Percentiles rank a stretch among this genome's conserved stretches.
Conservation (phyloP, 2,797 vertebrate genomes). For the Astyanax mexicanus region DNA sequence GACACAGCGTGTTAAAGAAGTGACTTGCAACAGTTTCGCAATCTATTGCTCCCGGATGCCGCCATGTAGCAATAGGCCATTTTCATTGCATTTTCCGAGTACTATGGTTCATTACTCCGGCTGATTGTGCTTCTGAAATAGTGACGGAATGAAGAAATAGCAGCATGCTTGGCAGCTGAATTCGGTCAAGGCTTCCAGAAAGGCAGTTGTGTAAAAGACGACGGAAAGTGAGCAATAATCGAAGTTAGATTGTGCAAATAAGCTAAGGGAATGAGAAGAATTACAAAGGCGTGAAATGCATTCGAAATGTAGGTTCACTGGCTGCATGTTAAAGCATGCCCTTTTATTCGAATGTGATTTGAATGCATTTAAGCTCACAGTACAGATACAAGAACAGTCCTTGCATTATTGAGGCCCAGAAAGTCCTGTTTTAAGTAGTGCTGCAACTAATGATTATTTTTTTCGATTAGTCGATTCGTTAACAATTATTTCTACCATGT, state of each 20-base stretch:
- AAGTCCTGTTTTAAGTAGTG: background rate
- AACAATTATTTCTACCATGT: too few species aligned
- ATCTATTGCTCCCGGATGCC: constrained; percentile 53
- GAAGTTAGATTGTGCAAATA: constrained; percentile 42
- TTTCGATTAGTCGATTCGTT: too few species aligned
- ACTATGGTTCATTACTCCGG: constrained; percentile 70
- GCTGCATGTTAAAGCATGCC: constrained; percentile 21
- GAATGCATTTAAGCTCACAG: background rate
- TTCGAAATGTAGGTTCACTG: constrained; percentile 10
- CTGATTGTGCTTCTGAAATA: constrained; percentile 68
- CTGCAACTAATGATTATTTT: too few species aligned
- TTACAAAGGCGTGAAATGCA: constrained; percentile 29
- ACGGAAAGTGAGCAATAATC: constrained; percentile 44
- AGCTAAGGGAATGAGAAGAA: constrained; percentile 30
- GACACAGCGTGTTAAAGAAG: constrained; percentile 1
- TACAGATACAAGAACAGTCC: too few species aligned
- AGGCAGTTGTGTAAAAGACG: constrained; percentile 20
- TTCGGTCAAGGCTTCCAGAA: constrained; percentile 18
- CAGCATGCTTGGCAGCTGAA: constrained; percentile 34
- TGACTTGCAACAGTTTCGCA: constrained; percentile 27
- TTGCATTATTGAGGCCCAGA: background rate
- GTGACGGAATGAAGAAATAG: constrained; percentile 63
- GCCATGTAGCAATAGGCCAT: constrained; percentile 47
- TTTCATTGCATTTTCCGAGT: constrained; percentile 68
- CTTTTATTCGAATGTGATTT: constrained; percentile 10